Evolutionary conservation across 2,797 vertebrate species (phyloP), one percentile per base, ranked within the genome.

Genomic region (Xenopus petersii): DNA sequence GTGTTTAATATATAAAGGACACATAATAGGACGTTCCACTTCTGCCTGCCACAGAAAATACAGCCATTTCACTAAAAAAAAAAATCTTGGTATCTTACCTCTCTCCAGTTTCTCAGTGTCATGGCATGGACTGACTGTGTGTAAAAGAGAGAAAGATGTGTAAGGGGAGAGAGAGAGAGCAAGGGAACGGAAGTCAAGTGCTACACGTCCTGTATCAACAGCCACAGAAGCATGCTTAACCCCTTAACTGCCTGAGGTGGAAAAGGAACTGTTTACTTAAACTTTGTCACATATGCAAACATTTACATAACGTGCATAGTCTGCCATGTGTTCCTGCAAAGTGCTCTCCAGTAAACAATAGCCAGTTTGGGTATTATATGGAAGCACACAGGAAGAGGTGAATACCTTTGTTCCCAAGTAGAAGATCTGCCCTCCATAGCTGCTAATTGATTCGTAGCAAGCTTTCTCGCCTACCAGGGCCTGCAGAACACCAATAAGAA

Each of bases 391-490:
- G 36, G 36, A 47, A 46, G 62, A 15, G 12, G 62, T 5, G 15
- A 15, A 16, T 93, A 98, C 97, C 92, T 98, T 99, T 13, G 96
- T 98, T 81, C 97, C 97, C 81, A 99, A 87, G 83, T 96, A 97
- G 81, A 98, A 90, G 42, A 98, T 93, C 84, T 99, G 96, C 49
- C 96, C 95, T 17, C 91, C 91, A 30, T 92, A 93, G 86, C 94
- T 95, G 62, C 94, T 96, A 70, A 98, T 94, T 7, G 97, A 98
- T 83, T 99, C 96, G 74, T 98, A 99, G 77, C 97, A 99, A 68
- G 97, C 96, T 81, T 95, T 98, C 80, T 99, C 97, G 84, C 96
- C 97, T 24, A 99, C 97, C 75, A 99, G 79, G 17, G 97, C 97
- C 97, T 99, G 80, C 2, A 83, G 75, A 55, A 79, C 80, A 21